These are phyloP conservation scores for Tachycineta bicolor DNA, from an alignment of 2,113 vertebrate genomes.

Conservation along the genomic window DNA sequence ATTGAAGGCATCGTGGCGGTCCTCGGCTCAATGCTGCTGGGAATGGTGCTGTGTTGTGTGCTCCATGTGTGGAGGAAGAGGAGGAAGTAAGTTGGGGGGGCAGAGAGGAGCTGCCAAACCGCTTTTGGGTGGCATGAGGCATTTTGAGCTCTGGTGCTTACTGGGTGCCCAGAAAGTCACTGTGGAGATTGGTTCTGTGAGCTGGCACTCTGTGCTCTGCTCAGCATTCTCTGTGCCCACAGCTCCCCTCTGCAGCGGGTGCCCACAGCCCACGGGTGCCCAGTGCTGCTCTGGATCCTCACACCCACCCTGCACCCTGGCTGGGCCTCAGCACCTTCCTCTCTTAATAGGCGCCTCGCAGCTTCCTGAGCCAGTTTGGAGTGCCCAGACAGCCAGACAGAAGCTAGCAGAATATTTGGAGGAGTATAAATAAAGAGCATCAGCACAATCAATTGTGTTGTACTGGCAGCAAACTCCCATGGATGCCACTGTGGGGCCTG, in stretches of 20 bases:
- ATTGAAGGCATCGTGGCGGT: neutral
- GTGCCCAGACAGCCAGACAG: neutral
- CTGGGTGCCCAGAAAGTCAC: neutral
- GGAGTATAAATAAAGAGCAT: neutral
- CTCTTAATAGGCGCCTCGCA: neutral
- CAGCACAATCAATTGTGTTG: neutral
- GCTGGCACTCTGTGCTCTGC: fast-evolving
- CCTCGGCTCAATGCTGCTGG: neutral
- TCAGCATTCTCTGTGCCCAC: neutral
- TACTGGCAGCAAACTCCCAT: neutral
- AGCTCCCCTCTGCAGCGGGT: neutral
- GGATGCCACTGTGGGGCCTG: neutral
- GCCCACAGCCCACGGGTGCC: fast-evolving
- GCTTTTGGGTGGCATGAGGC: neutral
- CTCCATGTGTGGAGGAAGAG: neutral
- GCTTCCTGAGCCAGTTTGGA: neutral
- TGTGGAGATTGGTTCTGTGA: neutral
- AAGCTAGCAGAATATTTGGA: neutral
- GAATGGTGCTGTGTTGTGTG: neutral
- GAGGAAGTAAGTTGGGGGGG: neutral
- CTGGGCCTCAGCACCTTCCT: neutral
- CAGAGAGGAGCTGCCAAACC: fast-evolving
- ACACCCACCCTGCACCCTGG: fast-evolving
- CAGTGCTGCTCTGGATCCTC: fast-evolving
- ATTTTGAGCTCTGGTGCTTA: neutral